Percentiles rank a stretch among this genome's conserved stretches.
Conservation (phyloP, 2,113 vertebrate species). For the Silurus asotus region DNA sequence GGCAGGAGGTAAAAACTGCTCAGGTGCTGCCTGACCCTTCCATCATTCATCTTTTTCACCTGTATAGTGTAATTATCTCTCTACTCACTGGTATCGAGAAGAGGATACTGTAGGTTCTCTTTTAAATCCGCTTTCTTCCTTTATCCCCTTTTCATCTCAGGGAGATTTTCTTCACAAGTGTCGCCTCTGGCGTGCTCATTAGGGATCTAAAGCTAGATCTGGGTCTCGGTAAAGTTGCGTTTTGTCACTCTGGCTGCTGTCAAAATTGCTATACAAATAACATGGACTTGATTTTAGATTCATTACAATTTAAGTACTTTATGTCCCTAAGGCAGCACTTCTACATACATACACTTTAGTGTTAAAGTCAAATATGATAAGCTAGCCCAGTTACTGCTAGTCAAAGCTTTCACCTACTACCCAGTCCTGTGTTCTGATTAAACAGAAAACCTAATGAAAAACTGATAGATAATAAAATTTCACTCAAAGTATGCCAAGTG, state of each 20-base stretch:
- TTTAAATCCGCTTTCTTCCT: neutral
- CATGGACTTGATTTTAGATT: neutral
- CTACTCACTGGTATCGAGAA: neutral
- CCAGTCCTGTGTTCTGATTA: neutral
- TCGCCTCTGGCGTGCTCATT: neutral
- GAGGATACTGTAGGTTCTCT: neutral
- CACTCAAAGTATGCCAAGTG: neutral
- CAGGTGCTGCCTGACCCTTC: constrained; percentile 33
- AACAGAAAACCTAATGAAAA: neutral
- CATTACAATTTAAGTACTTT: neutral
- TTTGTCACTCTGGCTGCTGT: neutral
- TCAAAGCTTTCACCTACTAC: neutral
- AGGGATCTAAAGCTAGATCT: neutral
- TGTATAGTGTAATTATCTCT: neutral
- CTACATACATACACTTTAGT: neutral
- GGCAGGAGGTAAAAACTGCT: constrained; percentile 30
- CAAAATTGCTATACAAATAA: too few species aligned
- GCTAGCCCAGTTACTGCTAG: neutral
- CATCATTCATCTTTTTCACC: constrained; percentile 5
- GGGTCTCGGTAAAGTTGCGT: neutral
- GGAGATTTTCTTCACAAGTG: neutral
- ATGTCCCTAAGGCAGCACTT: neutral
- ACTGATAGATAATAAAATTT: neutral
- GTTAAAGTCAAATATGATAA: neutral
- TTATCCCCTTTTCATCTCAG: neutral